phyloP scores from a whole-genome alignment of 2,113 vertebrate genomes.

The Pelecanoides urinatrix region DNA sequence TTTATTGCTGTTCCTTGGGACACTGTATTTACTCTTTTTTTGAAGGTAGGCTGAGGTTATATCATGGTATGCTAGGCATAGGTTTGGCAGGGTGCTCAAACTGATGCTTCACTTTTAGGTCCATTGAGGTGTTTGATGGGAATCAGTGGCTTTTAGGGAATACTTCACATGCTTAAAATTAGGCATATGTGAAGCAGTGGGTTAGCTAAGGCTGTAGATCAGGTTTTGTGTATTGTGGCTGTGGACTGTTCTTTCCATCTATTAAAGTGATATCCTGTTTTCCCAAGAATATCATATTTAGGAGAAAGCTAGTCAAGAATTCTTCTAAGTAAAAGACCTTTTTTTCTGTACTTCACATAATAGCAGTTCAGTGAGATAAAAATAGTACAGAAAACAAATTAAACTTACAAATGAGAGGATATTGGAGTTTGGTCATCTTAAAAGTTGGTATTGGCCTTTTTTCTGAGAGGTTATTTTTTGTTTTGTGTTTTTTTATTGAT shows the following conservation, averaged over 20 bases:
- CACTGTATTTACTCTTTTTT: background rate
- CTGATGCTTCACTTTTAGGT: background rate
- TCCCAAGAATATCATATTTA: conserved; percentile 64
- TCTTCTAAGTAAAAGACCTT: conserved; percentile 18
- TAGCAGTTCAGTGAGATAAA: conserved; percentile 47
- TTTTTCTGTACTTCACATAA: conserved; percentile 29
- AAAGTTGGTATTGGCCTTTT: conserved; percentile 51
- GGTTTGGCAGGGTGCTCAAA: background rate
- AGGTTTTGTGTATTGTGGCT: conserved; percentile 52
- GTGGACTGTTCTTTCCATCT: conserved; percentile 47
- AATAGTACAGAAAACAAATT: conserved; percentile 62
- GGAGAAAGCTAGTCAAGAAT: conserved; percentile 39
- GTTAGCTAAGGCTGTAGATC: conserved; percentile 36
- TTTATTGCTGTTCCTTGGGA: background rate
- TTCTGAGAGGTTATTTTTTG: background rate
- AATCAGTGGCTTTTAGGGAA: background rate
- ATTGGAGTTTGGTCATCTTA: conserved; percentile 42
- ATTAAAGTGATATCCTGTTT: conserved; percentile 64
- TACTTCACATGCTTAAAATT: background rate
- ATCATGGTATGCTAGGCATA: background rate
- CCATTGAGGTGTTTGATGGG: background rate
- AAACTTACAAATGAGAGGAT: conserved; percentile 61
- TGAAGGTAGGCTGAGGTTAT: background rate
- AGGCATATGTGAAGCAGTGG: background rate
- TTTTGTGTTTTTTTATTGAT: background rate